Evolutionary conservation across 2,797 vertebrate species (phyloP), one percentile per base, ranked within the genome.

Genomic region (Lophotriccus pileatus): DNA sequence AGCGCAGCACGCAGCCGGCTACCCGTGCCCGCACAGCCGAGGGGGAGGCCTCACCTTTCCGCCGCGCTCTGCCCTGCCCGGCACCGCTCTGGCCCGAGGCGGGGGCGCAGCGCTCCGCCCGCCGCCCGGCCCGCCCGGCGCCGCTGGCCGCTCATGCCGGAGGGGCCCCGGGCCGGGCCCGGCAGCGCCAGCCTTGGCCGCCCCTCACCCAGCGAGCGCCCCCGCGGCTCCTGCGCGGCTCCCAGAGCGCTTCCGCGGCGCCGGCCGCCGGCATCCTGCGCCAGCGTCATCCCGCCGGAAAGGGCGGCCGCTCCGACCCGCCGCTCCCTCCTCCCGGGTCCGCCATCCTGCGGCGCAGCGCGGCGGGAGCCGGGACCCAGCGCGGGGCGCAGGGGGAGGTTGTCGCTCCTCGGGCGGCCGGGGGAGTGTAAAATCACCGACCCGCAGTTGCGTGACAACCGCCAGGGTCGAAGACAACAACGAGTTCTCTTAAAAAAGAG

Each of bases 391-490:
- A n/a, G 9, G 44, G 44, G 14, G 15, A 28, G 18, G 30, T 8
- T 20, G 3, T n/a, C 6, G 53, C 53, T 9, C 32, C 55, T 36
- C 22, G 55, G n/a, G 55, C n/a, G 10, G 55, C n/a, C 30, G 0
- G 30, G 30, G 18, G 30, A 32, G 11, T 4, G 56, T 24, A 18
- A 3, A 30, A 8, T 27, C 24, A 18, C 24, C 34, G 34, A 19
- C 17, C 60, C 8, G 60, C 7, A 0, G 18, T 1, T n/a, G 1
- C 1, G 3, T 1, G 24, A 10, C 15, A 4, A 3, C 1, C 20
- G 19, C 5, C 15, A 0, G 4, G 7, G 6, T 5, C 1, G 27
- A 17, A 18, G 19, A 4, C 24, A 5, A 0, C 5, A 2, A 0
- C 5, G 2, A 6, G 1, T 5, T 3, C 6, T 34, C 19, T 13